Evolutionary conservation across 1,140 invertebrate genomes (phyloP), one percentile per base, ranked within the genome.

Genomic region (Bombus confusus): DNA sequence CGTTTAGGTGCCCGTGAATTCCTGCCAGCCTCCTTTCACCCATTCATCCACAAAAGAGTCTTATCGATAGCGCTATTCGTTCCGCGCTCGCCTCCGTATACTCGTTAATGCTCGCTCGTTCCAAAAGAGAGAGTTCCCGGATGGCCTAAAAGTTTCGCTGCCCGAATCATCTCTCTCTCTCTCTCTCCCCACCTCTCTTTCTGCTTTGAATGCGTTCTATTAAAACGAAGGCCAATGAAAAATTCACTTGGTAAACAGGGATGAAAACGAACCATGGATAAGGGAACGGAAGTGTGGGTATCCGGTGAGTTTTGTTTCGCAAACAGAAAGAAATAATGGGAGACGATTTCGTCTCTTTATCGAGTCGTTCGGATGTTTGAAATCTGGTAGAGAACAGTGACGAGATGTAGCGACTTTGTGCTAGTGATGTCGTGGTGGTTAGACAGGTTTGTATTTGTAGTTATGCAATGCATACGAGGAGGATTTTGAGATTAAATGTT

Each of bases 11-110:
- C 41, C 39, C 74, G 62, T 83, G 75, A 83, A 83, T 83, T 78
- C 75, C n/a, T 31, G 10, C 39, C 57, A 22, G 18, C 47, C 82
- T 13, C 47, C 39, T 43, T 84, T 79, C 47, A 18, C 31, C 64
- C 6, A 76, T 68, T 68, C 73, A 34, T 68, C n/a, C 66, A 84
- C 75, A 84, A 84, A 84, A 59, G 82, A 66, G 37, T 84, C 82
- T 84, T 84, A 84, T 84, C 82, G 82, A 79, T 84, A 84, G 72
- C 75, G 75, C 75, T 71, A 79, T 68, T 83, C 82, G 64, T 78
- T 59, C 47, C 39, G 18, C 52, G 52, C 64, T 39, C 39, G n/a
- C 37, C 62, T n/a, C 64, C 74, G 73, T 83, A 76, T 76, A 76
- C 64, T 77, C 47, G 81, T 78, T 83, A 69, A 83, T 78, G 64